phyloP scores from a whole-genome alignment of 2,797 vertebrate genomes.

The Poecilia picta region DNA sequence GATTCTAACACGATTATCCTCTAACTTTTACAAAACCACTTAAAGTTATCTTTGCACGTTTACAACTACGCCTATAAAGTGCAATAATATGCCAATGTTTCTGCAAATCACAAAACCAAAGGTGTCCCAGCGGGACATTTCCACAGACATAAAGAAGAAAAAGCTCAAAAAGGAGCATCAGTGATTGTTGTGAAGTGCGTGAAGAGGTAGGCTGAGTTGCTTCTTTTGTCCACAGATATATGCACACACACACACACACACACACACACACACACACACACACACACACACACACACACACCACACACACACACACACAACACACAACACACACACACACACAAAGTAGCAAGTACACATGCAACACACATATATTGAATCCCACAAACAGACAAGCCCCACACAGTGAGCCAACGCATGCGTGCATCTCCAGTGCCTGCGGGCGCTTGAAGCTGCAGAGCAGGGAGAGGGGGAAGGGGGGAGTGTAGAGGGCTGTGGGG shows the following conservation, averaged over 20 bases:
- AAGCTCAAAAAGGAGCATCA: conserved; percentile 50
- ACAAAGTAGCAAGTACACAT: conserved; percentile 42
- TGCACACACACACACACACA: conserved; percentile 2
- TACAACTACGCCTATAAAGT: neutral
- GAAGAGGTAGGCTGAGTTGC: conserved; percentile 57
- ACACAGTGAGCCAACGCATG: conserved; percentile 77
- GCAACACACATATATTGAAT: conserved; percentile 45
- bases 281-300: neutral
- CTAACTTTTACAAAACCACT: neutral
- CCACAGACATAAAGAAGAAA: conserved; percentile 14
- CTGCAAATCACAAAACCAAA: conserved; percentile 25
- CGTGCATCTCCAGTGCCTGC: conserved; percentile 75
- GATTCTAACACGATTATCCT: neutral
- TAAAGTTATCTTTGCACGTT: neutral
- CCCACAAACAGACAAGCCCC: conserved; percentile 75
- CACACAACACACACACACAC: conserved; percentile 22
- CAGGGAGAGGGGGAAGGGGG: conserved; percentile 63
- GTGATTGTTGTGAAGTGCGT: conserved; percentile 63
- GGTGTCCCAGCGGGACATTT: conserved; percentile 13
- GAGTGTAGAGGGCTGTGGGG: conserved; percentile 40
- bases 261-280: too few species aligned
- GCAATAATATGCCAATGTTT: conserved; percentile 7
- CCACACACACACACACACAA: conserved; percentile 42
- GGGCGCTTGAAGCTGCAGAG: conserved; percentile 71
- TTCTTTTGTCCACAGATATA: conserved; percentile 72